Evolutionary conservation across 2,797 vertebrate species (phyloP).

Genomic region (Centroberyx gerrardi): DNA sequence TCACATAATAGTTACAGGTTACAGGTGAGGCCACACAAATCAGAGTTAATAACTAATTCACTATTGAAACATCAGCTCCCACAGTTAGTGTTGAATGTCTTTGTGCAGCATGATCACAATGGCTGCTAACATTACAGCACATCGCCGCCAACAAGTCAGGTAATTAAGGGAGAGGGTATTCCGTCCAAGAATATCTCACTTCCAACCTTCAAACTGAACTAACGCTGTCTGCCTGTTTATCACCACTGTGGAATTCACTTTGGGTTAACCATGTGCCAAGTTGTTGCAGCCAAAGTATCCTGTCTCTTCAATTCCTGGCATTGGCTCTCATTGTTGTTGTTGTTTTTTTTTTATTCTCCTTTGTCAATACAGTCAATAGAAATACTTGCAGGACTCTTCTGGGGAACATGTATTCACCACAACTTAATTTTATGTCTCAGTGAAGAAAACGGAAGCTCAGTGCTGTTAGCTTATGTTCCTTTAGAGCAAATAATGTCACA

Average conservation of each 20-base stretch:
- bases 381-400: constrained; percentile 49
- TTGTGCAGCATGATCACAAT: constrained; percentile 15
- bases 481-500: constrained; percentile 12
- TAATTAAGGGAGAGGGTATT: constrained; percentile 32
- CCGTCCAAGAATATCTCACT: constrained; percentile 29
- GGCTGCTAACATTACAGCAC: not conserved
- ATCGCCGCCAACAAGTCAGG: constrained; percentile 25
- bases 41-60: no score
- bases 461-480: constrained; percentile 1
- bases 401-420: constrained; percentile 16
- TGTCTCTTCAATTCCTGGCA: constrained; percentile 41
- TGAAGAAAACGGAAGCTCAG: constrained; percentile 30
- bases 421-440: constrained; percentile 39
- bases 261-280: constrained; percentile 36
- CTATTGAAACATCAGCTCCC: not conserved
- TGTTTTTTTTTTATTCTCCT: not conserved
- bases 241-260: constrained; percentile 9
- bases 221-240: constrained; percentile 15
- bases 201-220: constrained; percentile 1
- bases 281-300: not conserved
- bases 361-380: constrained; percentile 38
- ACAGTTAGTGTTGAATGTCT: not conserved
- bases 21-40: no score
- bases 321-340: not conserved
- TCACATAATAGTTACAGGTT: no score